phyloP scores from a whole-genome alignment of 2,888 invertebrate genomes.

The Epinotia ramella region DNA sequence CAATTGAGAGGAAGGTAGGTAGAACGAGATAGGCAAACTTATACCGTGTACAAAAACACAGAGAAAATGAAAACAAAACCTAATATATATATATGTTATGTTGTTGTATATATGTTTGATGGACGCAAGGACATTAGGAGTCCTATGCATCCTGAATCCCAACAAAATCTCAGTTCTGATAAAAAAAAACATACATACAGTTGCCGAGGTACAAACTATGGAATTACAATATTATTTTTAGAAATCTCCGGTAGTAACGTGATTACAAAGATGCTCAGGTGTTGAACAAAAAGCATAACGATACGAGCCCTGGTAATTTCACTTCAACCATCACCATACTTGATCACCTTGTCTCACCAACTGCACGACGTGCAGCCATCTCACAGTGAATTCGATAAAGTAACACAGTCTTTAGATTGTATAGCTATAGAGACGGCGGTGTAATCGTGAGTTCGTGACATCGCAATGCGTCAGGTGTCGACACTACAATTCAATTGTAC shows the following conservation, averaged over 20 bases:
- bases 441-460: conserved; percentile 62
- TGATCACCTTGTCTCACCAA: background rate
- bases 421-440: conserved; percentile 9
- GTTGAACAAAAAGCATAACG: background rate
- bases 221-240: too few relatives aligned
- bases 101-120: too few relatives aligned
- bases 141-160: too few relatives aligned
- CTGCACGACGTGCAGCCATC: background rate
- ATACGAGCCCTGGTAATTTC: conserved; percentile 1
- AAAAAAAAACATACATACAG: too few relatives aligned
- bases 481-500: conserved; percentile 64
- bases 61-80: too few relatives aligned
- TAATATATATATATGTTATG: too few relatives aligned
- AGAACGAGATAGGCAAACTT: too few relatives aligned
- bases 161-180: too few relatives aligned
- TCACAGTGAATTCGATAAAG: conserved; percentile 14
- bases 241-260: background rate
- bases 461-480: conserved; percentile 61
- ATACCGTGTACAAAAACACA: too few relatives aligned
- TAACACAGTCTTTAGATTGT: background rate
- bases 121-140: too few relatives aligned
- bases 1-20: too few relatives aligned
- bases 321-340: conserved; percentile 7
- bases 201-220: too few relatives aligned
- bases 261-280: background rate